phyloP scores from a whole-genome alignment of 2,113 vertebrate genomes.

The Lepus timidus region DNA sequence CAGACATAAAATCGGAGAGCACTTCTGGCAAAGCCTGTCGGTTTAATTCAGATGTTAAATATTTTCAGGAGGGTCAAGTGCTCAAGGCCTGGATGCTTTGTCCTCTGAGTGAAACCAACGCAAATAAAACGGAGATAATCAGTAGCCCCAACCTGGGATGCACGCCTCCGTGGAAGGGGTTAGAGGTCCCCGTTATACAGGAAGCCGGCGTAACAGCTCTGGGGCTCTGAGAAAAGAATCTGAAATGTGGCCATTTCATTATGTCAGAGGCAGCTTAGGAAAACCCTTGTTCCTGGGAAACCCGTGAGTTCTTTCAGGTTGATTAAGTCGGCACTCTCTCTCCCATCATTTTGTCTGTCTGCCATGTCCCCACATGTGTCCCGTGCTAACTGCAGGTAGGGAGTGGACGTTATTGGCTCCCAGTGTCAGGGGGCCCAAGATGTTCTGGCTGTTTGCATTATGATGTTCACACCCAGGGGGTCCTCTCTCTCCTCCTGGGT shows the following conservation, averaged over 20 bases:
- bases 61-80: slow-evolving; percentile 88
- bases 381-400: neutral
- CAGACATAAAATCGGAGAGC: slow-evolving; percentile 86
- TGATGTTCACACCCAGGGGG: neutral
- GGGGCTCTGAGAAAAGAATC: slow-evolving; percentile 80
- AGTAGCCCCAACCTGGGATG: slow-evolving; percentile 82
- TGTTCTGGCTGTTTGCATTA: neutral
- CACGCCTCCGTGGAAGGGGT: slow-evolving; percentile 73
- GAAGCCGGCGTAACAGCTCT: slow-evolving; percentile 81
- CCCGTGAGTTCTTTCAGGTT: slow-evolving; percentile 78
- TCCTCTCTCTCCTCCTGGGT: neutral
- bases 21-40: slow-evolving; percentile 86
- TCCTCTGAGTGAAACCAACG: slow-evolving; percentile 89
- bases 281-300: slow-evolving; percentile 74
- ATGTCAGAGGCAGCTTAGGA: slow-evolving; percentile 74
- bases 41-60: slow-evolving; percentile 90
- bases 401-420: neutral
- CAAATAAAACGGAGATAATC: slow-evolving; percentile 85
- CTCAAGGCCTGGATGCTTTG: slow-evolving; percentile 87
- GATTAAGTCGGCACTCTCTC: slow-evolving; percentile 72
- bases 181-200: slow-evolving; percentile 83
- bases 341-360: neutral
- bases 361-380: slow-evolving; percentile 14
- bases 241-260: slow-evolving; percentile 82
- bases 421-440: neutral